Conservation (phyloP, 1,140 invertebrate genomes). For the Pachypsylla venusta region DNA sequence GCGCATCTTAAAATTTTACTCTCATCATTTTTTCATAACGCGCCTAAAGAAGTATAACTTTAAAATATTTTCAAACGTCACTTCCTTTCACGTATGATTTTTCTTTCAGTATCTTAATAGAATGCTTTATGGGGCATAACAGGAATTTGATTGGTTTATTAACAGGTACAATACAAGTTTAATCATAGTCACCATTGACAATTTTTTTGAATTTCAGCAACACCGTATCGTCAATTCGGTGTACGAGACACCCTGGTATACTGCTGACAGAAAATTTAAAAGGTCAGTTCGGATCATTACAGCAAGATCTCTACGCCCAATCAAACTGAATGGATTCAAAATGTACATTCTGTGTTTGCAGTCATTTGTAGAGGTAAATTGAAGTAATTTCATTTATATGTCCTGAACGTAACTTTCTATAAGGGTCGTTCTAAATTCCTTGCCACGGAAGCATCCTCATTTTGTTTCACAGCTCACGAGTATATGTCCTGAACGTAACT, state of each 20-base stretch:
- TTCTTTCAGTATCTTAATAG: not conserved
- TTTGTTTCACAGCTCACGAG: too few species aligned
- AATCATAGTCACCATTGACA: not conserved
- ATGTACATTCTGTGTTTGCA: slow-evolving; percentile 8
- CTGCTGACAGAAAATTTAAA: not conserved
- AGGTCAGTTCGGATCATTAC: not conserved
- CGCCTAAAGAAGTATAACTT: not conserved
- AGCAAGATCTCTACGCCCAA: not conserved
- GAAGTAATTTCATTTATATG: too few species aligned
- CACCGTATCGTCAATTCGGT: slow-evolving; percentile 10
- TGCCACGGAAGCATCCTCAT: too few species aligned
- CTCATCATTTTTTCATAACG: not conserved
- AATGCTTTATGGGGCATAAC: not conserved
- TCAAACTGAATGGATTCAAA: slow-evolving; percentile 3
- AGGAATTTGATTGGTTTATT: not conserved
- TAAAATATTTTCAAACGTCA: not conserved
- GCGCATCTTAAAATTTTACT: not conserved
- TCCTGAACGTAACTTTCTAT: too few species aligned
- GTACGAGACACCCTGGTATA: slow-evolving; percentile 14
- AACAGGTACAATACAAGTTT: too few species aligned
- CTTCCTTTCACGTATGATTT: not conserved
- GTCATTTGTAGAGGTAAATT: slow-evolving; percentile 4
- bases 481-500: too few species aligned
- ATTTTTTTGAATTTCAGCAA: slow-evolving; percentile 17
- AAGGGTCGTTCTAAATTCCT: too few species aligned